These are phyloP conservation scores for Diorhabda carinulata DNA, from an alignment of 1,140 invertebrate genomes.

Conservation along the genomic window DNA sequence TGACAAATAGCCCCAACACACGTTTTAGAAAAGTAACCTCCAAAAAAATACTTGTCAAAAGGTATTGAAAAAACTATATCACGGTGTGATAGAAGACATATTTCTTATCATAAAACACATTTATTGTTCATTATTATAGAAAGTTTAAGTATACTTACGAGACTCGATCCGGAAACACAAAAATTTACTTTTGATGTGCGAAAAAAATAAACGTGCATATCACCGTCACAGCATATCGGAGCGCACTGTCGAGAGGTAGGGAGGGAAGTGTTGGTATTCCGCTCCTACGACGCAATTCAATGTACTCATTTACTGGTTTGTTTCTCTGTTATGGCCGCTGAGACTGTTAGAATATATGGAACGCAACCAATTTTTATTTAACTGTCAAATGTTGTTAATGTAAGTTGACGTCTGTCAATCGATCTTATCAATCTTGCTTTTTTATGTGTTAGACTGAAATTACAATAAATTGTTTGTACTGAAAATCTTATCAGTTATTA, in stretches of 20 bases:
- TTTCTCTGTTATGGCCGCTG: neutral
- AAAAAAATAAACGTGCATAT: neutral
- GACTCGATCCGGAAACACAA: constrained; percentile 4
- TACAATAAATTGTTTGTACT: too few relatives aligned
- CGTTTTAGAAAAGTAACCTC: constrained; percentile 5
- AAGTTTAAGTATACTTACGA: constrained; percentile 1
- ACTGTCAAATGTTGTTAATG: too few relatives aligned
- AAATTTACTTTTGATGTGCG: neutral
- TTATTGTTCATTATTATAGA: constrained; percentile 1
- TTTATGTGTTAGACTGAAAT: too few relatives aligned
- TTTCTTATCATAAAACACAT: constrained; percentile 4
- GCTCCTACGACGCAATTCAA: neutral
- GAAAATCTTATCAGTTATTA: too few relatives aligned
- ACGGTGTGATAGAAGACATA: constrained; percentile 4
- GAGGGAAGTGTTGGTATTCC: neutral
- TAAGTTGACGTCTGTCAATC: too few relatives aligned
- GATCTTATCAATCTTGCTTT: too few relatives aligned
- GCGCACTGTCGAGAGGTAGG: neutral
- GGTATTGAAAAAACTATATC: constrained; percentile 1
- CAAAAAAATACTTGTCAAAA: neutral
- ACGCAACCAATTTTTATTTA: too few relatives aligned
- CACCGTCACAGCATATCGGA: neutral
- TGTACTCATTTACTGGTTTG: neutral
- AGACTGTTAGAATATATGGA: too few relatives aligned
- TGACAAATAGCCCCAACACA: constrained; percentile 5